phyloP scores from a whole-genome alignment of 2,797 vertebrate species.

The Peromyscus nudipes region DNA sequence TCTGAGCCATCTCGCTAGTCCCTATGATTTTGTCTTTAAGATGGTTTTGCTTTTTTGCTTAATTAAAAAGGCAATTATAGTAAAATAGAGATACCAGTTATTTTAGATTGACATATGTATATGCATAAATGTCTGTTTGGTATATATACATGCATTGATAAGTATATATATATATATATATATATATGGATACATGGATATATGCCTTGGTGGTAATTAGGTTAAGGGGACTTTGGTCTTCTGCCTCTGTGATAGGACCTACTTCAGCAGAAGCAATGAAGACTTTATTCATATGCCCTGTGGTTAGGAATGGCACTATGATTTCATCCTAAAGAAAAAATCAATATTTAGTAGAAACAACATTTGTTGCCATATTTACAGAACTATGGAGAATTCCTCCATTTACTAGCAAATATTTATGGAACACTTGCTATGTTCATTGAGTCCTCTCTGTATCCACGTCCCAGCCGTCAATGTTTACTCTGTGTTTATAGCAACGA shows the following conservation, averaged over 20 bases:
- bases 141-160: not conserved
- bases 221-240: not conserved
- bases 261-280: not conserved
- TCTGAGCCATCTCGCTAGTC: not conserved
- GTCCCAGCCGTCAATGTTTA: not conserved
- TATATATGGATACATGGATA: not conserved
- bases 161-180: not conserved
- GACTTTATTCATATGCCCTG: not conserved
- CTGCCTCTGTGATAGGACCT: not conserved
- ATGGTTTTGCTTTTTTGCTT: not conserved
- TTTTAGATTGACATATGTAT: not conserved
- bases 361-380: not conserved
- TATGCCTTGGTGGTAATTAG: not conserved
- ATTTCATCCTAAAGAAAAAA: not conserved
- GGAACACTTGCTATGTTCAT: not conserved
- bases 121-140: not conserved
- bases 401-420: conserved; percentile 13
- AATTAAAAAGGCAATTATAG: not conserved
- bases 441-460: not conserved
- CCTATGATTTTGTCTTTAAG: not conserved
- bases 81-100: not conserved
- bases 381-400: not conserved
- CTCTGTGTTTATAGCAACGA: conserved; percentile 7
- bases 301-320: not conserved
- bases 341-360: not conserved